phyloP scores from a whole-genome alignment of 2,888 invertebrate species.

The Dryocosmus kuriphilus region DNA sequence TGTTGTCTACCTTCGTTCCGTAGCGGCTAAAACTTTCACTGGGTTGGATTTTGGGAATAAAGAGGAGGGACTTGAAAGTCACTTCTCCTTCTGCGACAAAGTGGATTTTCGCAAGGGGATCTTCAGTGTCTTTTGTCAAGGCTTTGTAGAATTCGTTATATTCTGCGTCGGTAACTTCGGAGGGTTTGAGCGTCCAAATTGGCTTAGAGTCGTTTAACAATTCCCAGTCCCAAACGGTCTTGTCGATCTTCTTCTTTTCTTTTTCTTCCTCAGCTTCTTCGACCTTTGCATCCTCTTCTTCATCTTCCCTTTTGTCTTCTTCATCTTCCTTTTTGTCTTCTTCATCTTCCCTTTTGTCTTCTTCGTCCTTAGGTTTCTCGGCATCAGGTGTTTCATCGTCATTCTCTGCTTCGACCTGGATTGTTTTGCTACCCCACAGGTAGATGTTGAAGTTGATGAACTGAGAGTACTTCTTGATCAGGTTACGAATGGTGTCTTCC shows the following conservation, averaged over 20 bases:
- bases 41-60: conserved; percentile 94
- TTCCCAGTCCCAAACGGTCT: conserved; percentile 99
- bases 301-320: conserved; percentile 77
- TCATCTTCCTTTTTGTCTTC: conserved; percentile 79
- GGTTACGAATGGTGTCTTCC: conserved; percentile 91
- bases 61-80: conserved; percentile 97
- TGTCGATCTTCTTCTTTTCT: conserved; percentile 93
- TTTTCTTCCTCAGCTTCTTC: conserved; percentile 82
- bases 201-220: conserved; percentile 98
- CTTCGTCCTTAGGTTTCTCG: conserved; percentile 73
- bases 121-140: conserved; percentile 92
- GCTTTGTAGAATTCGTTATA: conserved; percentile 97
- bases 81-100: conserved; percentile 99
- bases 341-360: conserved; percentile 73
- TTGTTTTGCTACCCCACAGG: conserved; percentile 89
- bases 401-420: conserved; percentile 80
- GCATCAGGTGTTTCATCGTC: conserved; percentile 84
- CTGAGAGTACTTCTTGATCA: conserved; percentile 98
- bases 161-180: conserved; percentile 91
- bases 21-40: conserved; percentile 95
- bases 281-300: conserved; percentile 84
- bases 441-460: conserved; percentile 99
- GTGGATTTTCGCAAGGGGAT: conserved; percentile 93
- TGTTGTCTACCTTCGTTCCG: conserved; percentile 95
- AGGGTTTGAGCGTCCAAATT: conserved; percentile 97